Evolutionary conservation across 2,797 vertebrate genomes (phyloP).

Genomic region (Sciaenops ocellatus): DNA sequence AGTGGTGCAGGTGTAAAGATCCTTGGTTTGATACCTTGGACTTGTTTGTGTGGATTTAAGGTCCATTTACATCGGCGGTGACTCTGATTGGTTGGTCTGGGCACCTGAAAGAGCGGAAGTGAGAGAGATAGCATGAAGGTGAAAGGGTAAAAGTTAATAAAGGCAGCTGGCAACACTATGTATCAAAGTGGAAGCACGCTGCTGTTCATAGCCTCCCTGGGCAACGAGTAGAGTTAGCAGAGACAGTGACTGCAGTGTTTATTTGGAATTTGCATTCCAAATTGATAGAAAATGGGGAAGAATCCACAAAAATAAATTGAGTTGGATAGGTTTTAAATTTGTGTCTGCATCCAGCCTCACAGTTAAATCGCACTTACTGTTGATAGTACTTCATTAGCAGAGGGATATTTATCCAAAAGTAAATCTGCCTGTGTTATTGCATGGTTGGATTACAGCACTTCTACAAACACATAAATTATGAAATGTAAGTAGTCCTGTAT

Average conservation of each 20-base stretch:
- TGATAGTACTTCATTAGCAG: constrained; percentile 25
- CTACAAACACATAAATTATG: constrained; percentile 44
- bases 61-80: no score
- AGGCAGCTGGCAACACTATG: neutral
- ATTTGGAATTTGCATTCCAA: neutral
- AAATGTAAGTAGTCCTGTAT: constrained; percentile 43
- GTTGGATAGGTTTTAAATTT: neutral
- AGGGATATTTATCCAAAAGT: constrained; percentile 30
- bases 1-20: neutral
- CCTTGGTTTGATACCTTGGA: neutral
- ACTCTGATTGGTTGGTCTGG: neutral
- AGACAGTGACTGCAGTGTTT: neutral
- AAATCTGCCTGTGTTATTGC: constrained; percentile 42
- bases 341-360: constrained; percentile 23
- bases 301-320: neutral
- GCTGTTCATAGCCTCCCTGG: neutral
- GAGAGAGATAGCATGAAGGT: neutral
- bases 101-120: no score
- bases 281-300: neutral
- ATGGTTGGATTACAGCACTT: constrained; percentile 33
- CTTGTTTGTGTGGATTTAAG: neutral
- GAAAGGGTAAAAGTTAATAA: neutral
- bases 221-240: neutral
- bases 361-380: constrained; percentile 36
- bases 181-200: neutral